These are phyloP conservation scores for Troides helena DNA, from an alignment of 2,888 invertebrate species.

Conservation along the genomic window DNA sequence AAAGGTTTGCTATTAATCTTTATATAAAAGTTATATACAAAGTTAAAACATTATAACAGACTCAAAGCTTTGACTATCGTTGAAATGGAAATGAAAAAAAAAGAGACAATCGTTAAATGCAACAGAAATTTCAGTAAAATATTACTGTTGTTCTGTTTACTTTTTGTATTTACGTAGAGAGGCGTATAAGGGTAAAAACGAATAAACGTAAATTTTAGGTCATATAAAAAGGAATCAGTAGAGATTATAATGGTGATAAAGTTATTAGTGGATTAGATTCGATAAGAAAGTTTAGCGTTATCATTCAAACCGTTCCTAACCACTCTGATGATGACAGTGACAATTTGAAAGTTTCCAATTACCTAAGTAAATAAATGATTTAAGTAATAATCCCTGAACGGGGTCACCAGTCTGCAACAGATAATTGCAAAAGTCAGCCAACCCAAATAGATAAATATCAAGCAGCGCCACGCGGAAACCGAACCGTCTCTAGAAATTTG, in stretches of 20 bases:
- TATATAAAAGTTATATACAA: neutral
- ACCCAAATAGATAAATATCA: conserved; percentile 25
- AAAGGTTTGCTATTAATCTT: neutral
- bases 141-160: neutral
- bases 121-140: neutral
- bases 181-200: neutral
- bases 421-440: conserved; percentile 14
- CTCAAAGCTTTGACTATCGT: conserved; percentile 10
- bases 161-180: neutral
- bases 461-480: conserved; percentile 14
- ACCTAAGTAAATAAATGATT: neutral
- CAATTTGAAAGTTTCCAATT: neutral
- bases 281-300: too few species aligned
- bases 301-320: too few species aligned
- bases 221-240: too few species aligned
- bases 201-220: neutral
- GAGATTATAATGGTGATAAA: too few species aligned
- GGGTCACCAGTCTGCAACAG: conserved; percentile 1
- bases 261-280: too few species aligned
- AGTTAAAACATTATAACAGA: neutral
- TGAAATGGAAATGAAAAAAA: conserved; percentile 3
- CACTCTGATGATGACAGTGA: too few species aligned
- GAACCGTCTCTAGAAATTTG: conserved; percentile 19
- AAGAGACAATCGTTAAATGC: neutral
- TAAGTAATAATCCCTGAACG: conserved; percentile 10